These are phyloP conservation scores for Pseudomyrmex pallidus DNA, from an alignment of 1,140 invertebrate species.

Conservation along the genomic window DNA sequence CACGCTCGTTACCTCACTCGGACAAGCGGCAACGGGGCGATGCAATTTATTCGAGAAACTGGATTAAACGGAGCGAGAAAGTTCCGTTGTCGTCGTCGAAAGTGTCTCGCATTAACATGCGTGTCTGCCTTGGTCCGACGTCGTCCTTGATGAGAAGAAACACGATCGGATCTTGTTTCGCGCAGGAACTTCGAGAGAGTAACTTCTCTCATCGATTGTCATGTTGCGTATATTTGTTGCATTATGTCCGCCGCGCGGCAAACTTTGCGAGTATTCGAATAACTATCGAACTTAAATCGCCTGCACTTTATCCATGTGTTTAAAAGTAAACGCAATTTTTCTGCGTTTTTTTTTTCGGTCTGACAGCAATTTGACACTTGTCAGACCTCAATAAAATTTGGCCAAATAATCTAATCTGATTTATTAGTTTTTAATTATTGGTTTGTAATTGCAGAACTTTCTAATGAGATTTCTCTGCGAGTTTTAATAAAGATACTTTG, in stretches of 20 bases:
- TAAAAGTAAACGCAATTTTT: too few species aligned
- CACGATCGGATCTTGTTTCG: conserved; percentile 5
- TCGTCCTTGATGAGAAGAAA: conserved; percentile 59
- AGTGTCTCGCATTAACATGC: conserved; percentile 72
- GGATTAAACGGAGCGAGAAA: conserved; percentile 83
- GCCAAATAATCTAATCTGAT: too few species aligned
- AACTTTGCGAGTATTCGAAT: too few species aligned
- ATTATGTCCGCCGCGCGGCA: too few species aligned
- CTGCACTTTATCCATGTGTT: too few species aligned
- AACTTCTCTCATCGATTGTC: conserved; percentile 5
- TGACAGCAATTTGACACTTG: too few species aligned
- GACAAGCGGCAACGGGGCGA: neutral
- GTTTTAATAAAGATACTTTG: neutral
- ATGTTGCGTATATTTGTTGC: too few species aligned
- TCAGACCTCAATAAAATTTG: too few species aligned
- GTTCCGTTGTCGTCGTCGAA: conserved; percentile 81
- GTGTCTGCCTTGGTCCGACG: conserved; percentile 63
- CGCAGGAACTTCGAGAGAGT: neutral
- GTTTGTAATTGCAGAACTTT: too few species aligned
- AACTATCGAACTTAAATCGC: too few species aligned
- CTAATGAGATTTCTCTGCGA: neutral
- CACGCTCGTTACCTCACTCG: conserved; percentile 52
- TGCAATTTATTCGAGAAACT: conserved; percentile 83
- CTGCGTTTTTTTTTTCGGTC: too few species aligned
- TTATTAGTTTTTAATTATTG: too few species aligned